Conservation (phyloP, 2,888 invertebrate genomes). For the Catocala fraxini region DNA sequence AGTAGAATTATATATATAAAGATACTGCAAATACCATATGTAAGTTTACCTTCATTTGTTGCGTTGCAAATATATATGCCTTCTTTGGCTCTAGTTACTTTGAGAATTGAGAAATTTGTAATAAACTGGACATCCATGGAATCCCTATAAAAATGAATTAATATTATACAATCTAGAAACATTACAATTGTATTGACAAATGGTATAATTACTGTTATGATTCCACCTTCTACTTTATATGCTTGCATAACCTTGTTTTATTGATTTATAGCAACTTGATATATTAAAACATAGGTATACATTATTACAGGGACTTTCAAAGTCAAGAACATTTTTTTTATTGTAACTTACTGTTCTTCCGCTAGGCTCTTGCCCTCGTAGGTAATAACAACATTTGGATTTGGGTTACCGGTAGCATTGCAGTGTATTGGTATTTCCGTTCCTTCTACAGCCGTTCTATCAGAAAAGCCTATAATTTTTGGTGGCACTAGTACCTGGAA, state of each 20-base stretch:
- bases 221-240: too few relatives aligned
- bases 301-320: too few relatives aligned
- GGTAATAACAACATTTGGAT: constrained; percentile 64
- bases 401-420: constrained; percentile 66
- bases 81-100: constrained; percentile 57
- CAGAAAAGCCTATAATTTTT: constrained; percentile 61
- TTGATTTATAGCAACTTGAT: too few relatives aligned
- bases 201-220: too few relatives aligned
- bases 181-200: not conserved
- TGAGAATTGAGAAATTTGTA: constrained; percentile 57
- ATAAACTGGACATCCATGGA: constrained; percentile 53
- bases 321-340: not conserved
- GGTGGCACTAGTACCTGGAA: constrained; percentile 71
- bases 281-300: too few relatives aligned
- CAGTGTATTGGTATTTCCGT: constrained; percentile 62
- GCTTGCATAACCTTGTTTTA: too few relatives aligned
- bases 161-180: not conserved
- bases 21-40: too few relatives aligned
- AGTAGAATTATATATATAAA: too few relatives aligned
- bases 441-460: constrained; percentile 67
- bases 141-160: constrained; percentile 35
- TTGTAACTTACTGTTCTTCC: constrained; percentile 53
- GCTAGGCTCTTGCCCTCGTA: constrained; percentile 56
- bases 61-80: constrained; percentile 75
- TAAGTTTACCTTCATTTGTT: constrained; percentile 67